Conservation (phyloP, 2,888 invertebrate genomes). For the Volucella inanis region DNA sequence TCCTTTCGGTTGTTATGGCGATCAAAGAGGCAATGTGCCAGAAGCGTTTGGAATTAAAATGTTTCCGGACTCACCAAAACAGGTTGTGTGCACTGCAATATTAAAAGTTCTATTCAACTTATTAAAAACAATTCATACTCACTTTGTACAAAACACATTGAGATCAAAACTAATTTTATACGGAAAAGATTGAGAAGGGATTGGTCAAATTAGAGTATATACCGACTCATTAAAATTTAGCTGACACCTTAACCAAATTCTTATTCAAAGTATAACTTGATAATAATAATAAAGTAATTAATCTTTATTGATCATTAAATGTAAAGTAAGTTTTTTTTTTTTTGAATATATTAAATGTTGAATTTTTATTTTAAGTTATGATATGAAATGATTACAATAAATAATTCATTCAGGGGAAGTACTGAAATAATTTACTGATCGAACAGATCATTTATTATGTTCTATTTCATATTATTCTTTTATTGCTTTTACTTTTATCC, state of each 20-base stretch:
- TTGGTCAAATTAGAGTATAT: slow-evolving; percentile 28
- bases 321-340: not conserved
- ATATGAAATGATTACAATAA: too few species aligned
- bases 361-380: slow-evolving; percentile 7
- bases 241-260: slow-evolving; percentile 23
- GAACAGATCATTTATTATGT: too few species aligned
- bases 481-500: too few species aligned
- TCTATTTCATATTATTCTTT: too few species aligned
- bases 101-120: slow-evolving; percentile 39
- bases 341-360: too few species aligned
- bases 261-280: slow-evolving; percentile 14
- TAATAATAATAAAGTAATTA: not conserved
- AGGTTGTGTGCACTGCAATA: slow-evolving; percentile 36
- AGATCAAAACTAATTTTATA: slow-evolving; percentile 43
- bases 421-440: too few species aligned
- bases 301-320: slow-evolving; percentile 12
- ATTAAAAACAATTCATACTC: slow-evolving; percentile 20
- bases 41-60: slow-evolving; percentile 34
- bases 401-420: slow-evolving; percentile 33
- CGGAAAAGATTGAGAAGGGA: slow-evolving; percentile 22
- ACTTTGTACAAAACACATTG: slow-evolving; percentile 39
- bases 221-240: slow-evolving; percentile 19
- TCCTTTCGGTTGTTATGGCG: slow-evolving; percentile 18
- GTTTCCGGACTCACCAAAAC: slow-evolving; percentile 9
- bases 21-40: slow-evolving; percentile 45